Evolutionary conservation across 2,888 invertebrate genomes (phyloP), one percentile per base, ranked within the genome.

Genomic region (Chrysolina americana): DNA sequence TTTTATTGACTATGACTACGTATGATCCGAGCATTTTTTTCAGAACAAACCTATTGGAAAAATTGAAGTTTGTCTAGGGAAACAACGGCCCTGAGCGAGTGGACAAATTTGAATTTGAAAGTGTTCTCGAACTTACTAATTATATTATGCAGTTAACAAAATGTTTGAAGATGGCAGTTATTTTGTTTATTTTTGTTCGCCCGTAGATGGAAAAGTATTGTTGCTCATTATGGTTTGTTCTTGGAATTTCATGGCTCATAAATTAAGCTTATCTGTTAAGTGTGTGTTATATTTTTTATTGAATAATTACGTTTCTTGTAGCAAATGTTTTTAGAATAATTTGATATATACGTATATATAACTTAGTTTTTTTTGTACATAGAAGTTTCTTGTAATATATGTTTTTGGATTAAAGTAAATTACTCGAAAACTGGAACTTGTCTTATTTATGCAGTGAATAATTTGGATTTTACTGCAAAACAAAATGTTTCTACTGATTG

Each of bases 301-400:
- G 10, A 63, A 56, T 75, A 71, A 59, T 50, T 75, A 70, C 47
- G 70, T 75, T 75, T 44, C 53, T 17, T 48, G 11, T 70, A 73
- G 48, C 13, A 4, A 17, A 28, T 36, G 56, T 76, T 76, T 77
- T 71, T 72, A 78, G 76, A 71, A 71, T 76, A 70, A 74, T 74
- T 73, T 68, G 64, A 68, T 72, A 70, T 78, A 71, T 50, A 36
- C 6, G 8, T 36, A 36, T 78, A 71, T 50, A 50, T 3, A n/a
- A 8, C n/a, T 71, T 77, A 76, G 72, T 72, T 71, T 82, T 36
- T n/a, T 82, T 81, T 82, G 81, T 82, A 82, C 80, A 82, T 82
- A 80, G 76, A 73, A 78, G 74, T 77, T 80, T 71, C 76, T 76
- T 82, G 80, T 82, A 82, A 79, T 78, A 80, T 80, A 80, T 75